Percentiles rank a stretch among this genome's conserved stretches.
Conservation (phyloP, 2,888 invertebrate genomes). For the Adelphocoris suturalis region DNA sequence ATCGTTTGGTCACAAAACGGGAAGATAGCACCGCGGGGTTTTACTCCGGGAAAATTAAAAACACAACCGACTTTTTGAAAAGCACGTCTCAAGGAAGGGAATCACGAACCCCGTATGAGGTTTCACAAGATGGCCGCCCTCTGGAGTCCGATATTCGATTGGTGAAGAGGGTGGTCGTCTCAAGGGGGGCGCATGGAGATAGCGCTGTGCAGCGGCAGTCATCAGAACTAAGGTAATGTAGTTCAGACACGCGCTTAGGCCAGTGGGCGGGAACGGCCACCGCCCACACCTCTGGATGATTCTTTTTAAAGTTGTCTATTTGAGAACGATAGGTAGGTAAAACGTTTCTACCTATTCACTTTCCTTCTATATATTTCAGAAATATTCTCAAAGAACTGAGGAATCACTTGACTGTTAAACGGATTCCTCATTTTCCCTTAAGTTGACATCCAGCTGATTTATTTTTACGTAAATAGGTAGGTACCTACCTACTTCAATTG, state of each 20-base stretch:
- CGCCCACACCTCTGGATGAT: too few species aligned
- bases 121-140: slow-evolving; percentile 68
- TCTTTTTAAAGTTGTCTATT: too few species aligned
- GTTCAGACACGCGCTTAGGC: slow-evolving; percentile 16
- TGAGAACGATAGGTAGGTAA: too few species aligned
- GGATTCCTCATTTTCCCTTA: too few species aligned
- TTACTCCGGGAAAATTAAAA: slow-evolving; percentile 14
- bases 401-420: too few species aligned
- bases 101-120: slow-evolving; percentile 62
- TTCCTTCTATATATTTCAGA: too few species aligned
- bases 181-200: background rate
- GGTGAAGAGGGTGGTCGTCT: slow-evolving; percentile 50
- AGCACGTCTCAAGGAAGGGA: slow-evolving; percentile 53
- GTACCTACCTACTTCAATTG: too few species aligned
- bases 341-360: too few species aligned
- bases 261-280: background rate
- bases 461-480: too few species aligned
- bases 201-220: background rate
- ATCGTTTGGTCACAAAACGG: background rate
- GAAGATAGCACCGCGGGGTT: background rate
- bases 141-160: slow-evolving; percentile 63
- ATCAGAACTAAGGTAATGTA: slow-evolving; percentile 37
- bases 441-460: too few species aligned
- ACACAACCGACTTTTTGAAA: slow-evolving; percentile 34
- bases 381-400: too few species aligned